Evolutionary conservation across 1,140 invertebrate species (phyloP).

Genomic region (Argopecten irradians): DNA sequence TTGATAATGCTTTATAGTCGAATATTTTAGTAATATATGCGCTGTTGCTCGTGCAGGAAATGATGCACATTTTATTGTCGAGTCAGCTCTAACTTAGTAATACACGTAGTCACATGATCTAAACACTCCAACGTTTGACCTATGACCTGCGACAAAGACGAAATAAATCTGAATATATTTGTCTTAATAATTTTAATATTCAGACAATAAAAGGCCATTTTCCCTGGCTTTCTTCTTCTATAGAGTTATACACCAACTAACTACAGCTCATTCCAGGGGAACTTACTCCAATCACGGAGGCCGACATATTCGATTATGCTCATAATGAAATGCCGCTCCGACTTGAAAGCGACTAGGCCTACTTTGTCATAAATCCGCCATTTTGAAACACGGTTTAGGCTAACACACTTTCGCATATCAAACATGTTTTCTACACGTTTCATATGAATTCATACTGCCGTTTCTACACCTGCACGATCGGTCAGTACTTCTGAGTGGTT

Average conservation of each 20-base stretch:
- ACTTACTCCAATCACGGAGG: not conserved
- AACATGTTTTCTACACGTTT: not conserved
- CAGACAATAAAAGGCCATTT: not conserved
- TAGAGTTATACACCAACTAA: not conserved
- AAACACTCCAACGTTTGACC: not conserved
- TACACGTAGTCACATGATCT: conserved; percentile 21
- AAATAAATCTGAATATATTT: conserved; percentile 13
- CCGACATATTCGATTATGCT: not conserved
- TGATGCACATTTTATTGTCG: not conserved
- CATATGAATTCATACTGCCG: not conserved
- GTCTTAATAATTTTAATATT: not conserved
- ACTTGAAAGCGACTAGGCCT: not conserved
- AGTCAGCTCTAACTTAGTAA: not conserved
- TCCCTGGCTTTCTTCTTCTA: not conserved
- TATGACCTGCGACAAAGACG: not conserved
- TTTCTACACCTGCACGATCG: not conserved
- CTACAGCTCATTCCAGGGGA: not conserved
- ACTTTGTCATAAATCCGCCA: conserved; percentile 21
- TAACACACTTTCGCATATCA: not conserved
- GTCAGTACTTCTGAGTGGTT: not conserved
- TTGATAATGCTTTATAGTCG: no score
- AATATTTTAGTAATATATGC: not conserved
- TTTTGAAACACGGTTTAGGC: not conserved
- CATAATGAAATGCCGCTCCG: conserved; percentile 4
- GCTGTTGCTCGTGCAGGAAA: not conserved